phyloP scores from a whole-genome alignment of 1,140 invertebrate genomes.

The Magallana gigas region DNA sequence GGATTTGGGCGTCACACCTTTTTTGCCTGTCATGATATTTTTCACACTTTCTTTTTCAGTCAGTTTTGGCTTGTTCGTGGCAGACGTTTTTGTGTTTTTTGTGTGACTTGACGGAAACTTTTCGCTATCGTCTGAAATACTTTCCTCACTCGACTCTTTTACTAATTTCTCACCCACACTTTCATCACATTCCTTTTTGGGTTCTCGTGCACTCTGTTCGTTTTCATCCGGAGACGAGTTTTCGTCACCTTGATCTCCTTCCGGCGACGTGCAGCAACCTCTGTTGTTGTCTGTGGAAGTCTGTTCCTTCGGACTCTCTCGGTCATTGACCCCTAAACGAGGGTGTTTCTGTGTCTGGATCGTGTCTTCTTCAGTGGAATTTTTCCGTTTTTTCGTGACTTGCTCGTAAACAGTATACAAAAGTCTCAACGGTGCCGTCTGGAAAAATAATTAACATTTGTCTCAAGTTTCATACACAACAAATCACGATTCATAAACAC shows the following conservation, averaged over 20 bases:
- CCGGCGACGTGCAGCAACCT: not conserved
- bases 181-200: not conserved
- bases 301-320: not conserved
- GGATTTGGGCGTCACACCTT: not conserved
- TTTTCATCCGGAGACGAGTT: not conserved
- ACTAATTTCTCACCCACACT: not conserved
- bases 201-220: not conserved
- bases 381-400: conserved; percentile 28
- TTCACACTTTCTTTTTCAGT: conserved; percentile 30
- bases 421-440: conserved; percentile 56
- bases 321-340: not conserved
- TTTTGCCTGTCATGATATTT: too few relatives aligned
- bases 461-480: too few relatives aligned
- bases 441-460: not conserved
- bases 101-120: not conserved
- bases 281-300: not conserved
- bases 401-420: conserved; percentile 59
- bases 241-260: not conserved
- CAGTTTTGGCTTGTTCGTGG: conserved; percentile 33
- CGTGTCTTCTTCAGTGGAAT: not conserved
- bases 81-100: not conserved
- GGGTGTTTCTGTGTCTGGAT: conserved; percentile 9
- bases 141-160: not conserved
- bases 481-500: not conserved
- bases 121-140: not conserved